phyloP scores from a whole-genome alignment of 2,888 invertebrate species.

The Hymenopus coronatus region DNA sequence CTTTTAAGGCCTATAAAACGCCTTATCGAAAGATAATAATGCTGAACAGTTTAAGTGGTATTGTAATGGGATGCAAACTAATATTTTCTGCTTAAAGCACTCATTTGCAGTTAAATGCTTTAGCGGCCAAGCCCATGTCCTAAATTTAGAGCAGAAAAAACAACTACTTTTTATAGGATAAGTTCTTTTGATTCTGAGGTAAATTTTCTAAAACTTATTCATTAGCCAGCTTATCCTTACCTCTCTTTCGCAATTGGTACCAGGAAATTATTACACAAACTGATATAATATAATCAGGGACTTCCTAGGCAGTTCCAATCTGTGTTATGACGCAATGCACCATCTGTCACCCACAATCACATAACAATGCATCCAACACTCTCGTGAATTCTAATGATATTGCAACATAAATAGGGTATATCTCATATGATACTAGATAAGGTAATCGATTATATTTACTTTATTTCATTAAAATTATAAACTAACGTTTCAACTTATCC shows the following conservation, averaged over 20 bases:
- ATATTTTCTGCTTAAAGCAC: too few species aligned
- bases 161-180: not conserved
- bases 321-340: conserved; percentile 10
- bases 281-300: not conserved
- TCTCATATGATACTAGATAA: not conserved
- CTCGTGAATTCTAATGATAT: too few species aligned
- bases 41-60: too few species aligned
- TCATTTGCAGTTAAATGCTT: too few species aligned
- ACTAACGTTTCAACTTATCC: not conserved
- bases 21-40: too few species aligned
- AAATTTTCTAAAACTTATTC: not conserved
- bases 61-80: too few species aligned
- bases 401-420: not conserved
- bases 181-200: not conserved
- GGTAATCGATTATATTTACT: too few species aligned
- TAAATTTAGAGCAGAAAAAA: not conserved
- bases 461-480: not conserved
- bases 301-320: not conserved
- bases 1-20: too few species aligned
- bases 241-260: not conserved
- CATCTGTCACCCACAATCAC: too few species aligned
- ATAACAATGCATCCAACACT: not conserved
- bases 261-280: not conserved
- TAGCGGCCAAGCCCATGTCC: conserved; percentile 1
- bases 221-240: not conserved